A percentile compares a stretch with the other conserved stretches of the same genome.
Evolutionary conservation across 2,888 invertebrate genomes (phyloP).

Genomic region (Dichetophora obliterata): DNA sequence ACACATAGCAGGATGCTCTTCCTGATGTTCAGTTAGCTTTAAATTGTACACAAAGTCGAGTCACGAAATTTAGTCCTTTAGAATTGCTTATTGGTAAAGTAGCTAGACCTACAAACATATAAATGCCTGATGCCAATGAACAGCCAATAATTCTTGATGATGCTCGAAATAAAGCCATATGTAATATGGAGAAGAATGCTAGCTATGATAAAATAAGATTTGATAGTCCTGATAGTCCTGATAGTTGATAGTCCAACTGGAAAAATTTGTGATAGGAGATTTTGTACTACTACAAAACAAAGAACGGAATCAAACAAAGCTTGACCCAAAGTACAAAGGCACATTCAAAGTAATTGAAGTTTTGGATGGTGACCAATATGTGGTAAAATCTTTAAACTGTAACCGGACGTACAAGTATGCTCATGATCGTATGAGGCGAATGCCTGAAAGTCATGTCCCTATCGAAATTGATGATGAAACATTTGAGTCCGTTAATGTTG

Average conservation of each 20-base stretch:
- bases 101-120: constrained; percentile 18
- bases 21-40: no score
- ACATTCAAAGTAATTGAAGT: constrained; percentile 6
- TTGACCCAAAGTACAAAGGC: neutral
- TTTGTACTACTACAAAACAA: no score
- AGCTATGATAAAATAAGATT: constrained; percentile 30
- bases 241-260: neutral
- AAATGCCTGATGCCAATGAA: constrained; percentile 28
- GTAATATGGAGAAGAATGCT: constrained; percentile 32
- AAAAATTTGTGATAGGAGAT: no score
- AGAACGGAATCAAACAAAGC: no score
- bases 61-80: no score
- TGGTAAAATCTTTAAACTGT: constrained; percentile 1
- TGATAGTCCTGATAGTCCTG: constrained; percentile 27
- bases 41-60: no score
- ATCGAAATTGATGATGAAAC: no score
- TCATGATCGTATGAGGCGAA: no score
- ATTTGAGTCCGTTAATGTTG: no score
- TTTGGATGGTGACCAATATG: constrained; percentile 1
- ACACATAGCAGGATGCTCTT: no score
- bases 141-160: neutral
- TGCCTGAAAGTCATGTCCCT: no score
- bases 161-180: constrained; percentile 25
- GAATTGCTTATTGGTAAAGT: no score
- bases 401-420: neutral